Base-by-base conservation (phyloP, 2,888 invertebrate species). In the Boloria selene region DNA sequence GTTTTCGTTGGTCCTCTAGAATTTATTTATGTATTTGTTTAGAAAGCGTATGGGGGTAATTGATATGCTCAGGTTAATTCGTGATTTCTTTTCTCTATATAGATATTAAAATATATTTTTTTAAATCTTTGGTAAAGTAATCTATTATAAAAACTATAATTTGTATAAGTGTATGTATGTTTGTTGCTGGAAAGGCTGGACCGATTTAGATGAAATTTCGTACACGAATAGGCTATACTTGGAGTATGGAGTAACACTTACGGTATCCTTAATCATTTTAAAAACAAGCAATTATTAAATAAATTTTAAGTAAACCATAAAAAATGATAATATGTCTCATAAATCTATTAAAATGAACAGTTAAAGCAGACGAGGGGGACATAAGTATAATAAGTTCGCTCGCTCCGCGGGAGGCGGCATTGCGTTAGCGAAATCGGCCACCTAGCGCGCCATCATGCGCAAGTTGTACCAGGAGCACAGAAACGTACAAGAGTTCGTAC, bases 391-490 rank as follows among this genome's bases (percentile, higher is more conserved):
- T 13, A 13, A n/a, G 49, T 47, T 38, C 22, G 22, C 7, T 38
- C 10, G 31, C 60, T 51, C 52, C 38, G 55, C 53, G 58, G 61
- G 65, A 64, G 58, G 61, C 47, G 42, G n/a, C 13, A 18, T 22
- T 22, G 54, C 55, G 44, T 13, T 55, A 52, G 52, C 54, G 56
- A 51, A 61, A 47, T 61, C 61, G 47, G 61, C 64, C 61, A 61
- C 59, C 64, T 55, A 53, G 68, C 68, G 75, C 74, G 74, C 79
- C 84, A 81, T 82, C 83, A 82, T 85, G 84, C 86, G 85, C 85
- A 61, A 82, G 81, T 77, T 77, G 61, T 84, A 88, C 88, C 78
- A 88, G 87, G 88, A 58, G 64, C 22, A 42, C 81, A 87, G 82
- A 70, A 73, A 56, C 18, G 14, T 42, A 53, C 61, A 74, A 73